Conservation (phyloP, 2,888 invertebrate genomes). For the Ischnus inquisitorius region DNA sequence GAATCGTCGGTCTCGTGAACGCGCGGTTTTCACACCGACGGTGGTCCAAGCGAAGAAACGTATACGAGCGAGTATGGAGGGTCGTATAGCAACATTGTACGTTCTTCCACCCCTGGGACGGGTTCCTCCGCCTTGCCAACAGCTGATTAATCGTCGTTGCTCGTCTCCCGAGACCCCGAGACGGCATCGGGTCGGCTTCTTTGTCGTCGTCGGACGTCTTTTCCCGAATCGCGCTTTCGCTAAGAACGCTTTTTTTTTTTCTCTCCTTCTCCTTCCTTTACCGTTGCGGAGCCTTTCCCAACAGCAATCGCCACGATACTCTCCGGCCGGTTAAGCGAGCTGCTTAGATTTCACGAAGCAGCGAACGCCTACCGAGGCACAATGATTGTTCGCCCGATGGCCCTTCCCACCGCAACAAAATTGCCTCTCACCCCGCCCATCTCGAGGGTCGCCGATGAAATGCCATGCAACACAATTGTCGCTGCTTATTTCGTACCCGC, state of each 20-base stretch:
- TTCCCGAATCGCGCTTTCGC: slow-evolving; percentile 78
- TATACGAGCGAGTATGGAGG: slow-evolving; percentile 35
- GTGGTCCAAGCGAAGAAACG: slow-evolving; percentile 46
- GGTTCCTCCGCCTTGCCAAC: slow-evolving; percentile 83
- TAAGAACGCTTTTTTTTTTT: slow-evolving; percentile 79
- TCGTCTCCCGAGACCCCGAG: slow-evolving; percentile 79
- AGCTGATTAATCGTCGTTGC: slow-evolving; percentile 85
- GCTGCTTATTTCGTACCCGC: slow-evolving; percentile 9
- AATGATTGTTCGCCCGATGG: slow-evolving; percentile 20
- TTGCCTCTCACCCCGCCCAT: slow-evolving; percentile 32
- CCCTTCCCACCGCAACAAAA: slow-evolving; percentile 31
- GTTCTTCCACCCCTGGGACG: slow-evolving; percentile 77
- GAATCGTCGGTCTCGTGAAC: slow-evolving; percentile 45
- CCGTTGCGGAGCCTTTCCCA: slow-evolving; percentile 73
- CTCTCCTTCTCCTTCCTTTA: too few species aligned
- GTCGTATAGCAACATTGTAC: slow-evolving; percentile 80
- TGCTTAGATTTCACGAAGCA: slow-evolving; percentile 11
- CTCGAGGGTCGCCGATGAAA: background rate
- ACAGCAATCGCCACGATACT: slow-evolving; percentile 41
- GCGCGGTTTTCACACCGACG: slow-evolving; percentile 52
- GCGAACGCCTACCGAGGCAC: slow-evolving; percentile 21
- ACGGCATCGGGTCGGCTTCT: slow-evolving; percentile 83
- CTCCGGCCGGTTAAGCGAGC: slow-evolving; percentile 32
- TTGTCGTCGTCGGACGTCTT: slow-evolving; percentile 76
- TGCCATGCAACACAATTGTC: slow-evolving; percentile 32